Evolutionary conservation across 2,113 vertebrate species (phyloP).

Genomic region (Periophthalmus modestus): DNA sequence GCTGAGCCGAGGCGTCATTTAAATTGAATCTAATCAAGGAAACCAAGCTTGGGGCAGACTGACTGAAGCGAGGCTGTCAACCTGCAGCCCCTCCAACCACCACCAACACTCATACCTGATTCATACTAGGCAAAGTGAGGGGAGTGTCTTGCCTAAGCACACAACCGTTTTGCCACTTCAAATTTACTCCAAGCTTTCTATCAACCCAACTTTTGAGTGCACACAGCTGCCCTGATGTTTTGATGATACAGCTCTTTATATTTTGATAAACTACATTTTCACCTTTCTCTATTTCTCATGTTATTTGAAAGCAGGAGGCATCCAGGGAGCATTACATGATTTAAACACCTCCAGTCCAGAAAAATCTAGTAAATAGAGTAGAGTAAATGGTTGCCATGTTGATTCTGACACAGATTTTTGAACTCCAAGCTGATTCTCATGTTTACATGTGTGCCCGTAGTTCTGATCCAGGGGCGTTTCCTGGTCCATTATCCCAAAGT

Average conservation of each 20-base stretch:
- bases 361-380: too few species aligned
- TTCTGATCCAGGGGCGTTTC: slow-evolving; percentile 26
- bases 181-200: not conserved
- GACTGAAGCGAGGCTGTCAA: too few species aligned
- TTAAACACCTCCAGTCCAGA: not conserved
- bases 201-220: not conserved
- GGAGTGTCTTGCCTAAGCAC: too few species aligned
- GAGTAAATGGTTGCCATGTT: not conserved
- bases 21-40: too few species aligned
- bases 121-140: too few species aligned
- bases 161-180: too few species aligned
- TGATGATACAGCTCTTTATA: not conserved
- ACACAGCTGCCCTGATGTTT: not conserved
- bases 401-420: not conserved
- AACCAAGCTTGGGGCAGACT: too few species aligned
- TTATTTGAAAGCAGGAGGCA: not conserved
- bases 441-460: slow-evolving; percentile 18
- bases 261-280: not conserved
- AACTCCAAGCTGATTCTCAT: slow-evolving; percentile 7
- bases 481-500: slow-evolving; percentile 37
- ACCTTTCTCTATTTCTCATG: not conserved
- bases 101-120: too few species aligned
- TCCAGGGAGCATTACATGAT: not conserved
- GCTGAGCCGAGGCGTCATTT: too few species aligned
- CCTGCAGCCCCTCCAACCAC: too few species aligned